Evolutionary conservation across 1,140 invertebrate genomes (phyloP).

Genomic region (Druon quercuslanigerum): DNA sequence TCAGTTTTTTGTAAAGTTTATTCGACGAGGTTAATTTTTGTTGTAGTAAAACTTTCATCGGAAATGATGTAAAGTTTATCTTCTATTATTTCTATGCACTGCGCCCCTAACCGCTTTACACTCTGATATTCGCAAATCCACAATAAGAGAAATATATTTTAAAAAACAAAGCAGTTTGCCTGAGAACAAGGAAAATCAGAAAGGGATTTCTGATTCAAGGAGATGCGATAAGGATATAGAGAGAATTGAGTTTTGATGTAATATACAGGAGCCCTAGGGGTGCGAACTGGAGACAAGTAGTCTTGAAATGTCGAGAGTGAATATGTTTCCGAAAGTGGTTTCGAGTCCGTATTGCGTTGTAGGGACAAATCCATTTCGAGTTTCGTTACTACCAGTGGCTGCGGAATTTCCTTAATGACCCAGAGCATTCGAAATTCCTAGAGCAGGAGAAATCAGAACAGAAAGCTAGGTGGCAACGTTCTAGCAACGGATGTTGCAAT

Average conservation of each 20-base stretch:
- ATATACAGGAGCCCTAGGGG: slow-evolving; percentile 2
- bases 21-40: no score
- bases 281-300: slow-evolving; percentile 40
- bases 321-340: slow-evolving; percentile 58
- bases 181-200: neutral
- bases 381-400: slow-evolving; percentile 56
- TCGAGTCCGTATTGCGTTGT: slow-evolving; percentile 54
- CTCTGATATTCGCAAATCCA: neutral
- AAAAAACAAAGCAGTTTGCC: neutral
- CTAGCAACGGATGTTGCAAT: neutral
- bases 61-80: no score
- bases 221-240: slow-evolving; percentile 15
- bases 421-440: slow-evolving; percentile 40
- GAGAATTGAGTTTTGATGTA: slow-evolving; percentile 42
- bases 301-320: slow-evolving; percentile 50
- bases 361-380: slow-evolving; percentile 62
- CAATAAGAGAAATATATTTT: neutral
- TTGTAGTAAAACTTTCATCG: no score
- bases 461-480: slow-evolving; percentile 11
- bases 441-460: slow-evolving; percentile 20
- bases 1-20: no score
- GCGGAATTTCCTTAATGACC: slow-evolving; percentile 60
- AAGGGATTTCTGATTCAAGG: slow-evolving; percentile 12
- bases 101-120: no score
- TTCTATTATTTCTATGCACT: no score